These are phyloP conservation scores for Cotesia chilonis DNA, from an alignment of 1,140 invertebrate genomes.

Conservation along the genomic window DNA sequence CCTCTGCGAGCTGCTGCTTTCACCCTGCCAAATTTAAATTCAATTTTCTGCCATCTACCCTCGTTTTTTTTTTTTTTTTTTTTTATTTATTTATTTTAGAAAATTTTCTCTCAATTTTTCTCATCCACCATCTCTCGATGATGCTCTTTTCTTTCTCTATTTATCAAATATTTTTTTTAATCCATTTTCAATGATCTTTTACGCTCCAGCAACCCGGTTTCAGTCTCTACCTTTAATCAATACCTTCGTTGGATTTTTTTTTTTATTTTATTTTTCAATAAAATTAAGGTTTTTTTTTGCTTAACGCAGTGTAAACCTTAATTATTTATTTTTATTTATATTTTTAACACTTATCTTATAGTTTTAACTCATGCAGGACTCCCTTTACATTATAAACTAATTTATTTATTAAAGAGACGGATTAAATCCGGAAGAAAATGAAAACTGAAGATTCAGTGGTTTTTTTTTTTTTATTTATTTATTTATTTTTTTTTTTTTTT, in stretches of 20 bases:
- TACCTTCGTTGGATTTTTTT: conserved; percentile 4
- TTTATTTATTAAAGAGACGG: conserved; percentile 13
- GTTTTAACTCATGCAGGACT: conserved; percentile 20
- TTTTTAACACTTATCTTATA: too few species aligned
- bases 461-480: not conserved
- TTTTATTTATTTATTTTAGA: conserved; percentile 29
- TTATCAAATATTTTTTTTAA: too few species aligned
- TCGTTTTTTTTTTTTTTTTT: conserved; percentile 43
- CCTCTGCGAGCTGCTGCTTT: conserved; percentile 51
- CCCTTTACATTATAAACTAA: not conserved
- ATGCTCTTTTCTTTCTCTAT: too few species aligned
- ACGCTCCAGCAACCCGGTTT: too few species aligned
- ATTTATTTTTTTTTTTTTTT: not conserved
- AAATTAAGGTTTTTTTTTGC: conserved; percentile 26
- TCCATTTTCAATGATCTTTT: too few species aligned
- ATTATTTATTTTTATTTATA: not conserved
- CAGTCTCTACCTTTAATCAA: conserved; percentile 4
- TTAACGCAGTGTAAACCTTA: conserved; percentile 19
- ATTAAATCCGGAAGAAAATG: conserved; percentile 18
- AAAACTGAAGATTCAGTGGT: conserved; percentile 27
- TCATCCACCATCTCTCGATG: conserved; percentile 18
- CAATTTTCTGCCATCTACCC: conserved; percentile 57
- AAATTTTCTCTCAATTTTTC: conserved; percentile 31
- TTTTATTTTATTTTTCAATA: conserved; percentile 5
- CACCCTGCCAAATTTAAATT: conserved; percentile 64